phyloP scores from a whole-genome alignment of 2,797 vertebrate species.

The Cossypha caffra region DNA sequence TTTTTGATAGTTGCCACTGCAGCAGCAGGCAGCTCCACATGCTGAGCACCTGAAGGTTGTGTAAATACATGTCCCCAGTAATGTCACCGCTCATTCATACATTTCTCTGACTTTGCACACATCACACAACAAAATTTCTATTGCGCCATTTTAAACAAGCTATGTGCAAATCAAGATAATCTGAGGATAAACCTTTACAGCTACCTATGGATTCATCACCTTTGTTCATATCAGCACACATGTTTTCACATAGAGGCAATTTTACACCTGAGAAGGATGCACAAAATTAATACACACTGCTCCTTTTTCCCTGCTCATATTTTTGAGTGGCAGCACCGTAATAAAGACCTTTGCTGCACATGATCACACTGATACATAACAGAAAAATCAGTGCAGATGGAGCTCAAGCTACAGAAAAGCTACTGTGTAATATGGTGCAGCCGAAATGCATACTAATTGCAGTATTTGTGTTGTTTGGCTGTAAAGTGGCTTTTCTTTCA shows the following conservation, averaged over 20 bases:
- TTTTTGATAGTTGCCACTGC: not conserved
- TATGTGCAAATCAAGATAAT: not conserved
- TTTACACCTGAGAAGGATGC: not conserved
- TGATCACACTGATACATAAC: not conserved
- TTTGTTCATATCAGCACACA: not conserved
- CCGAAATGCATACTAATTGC: not conserved
- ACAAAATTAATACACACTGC: not conserved
- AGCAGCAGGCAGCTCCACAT: not conserved
- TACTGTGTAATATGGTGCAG: not conserved
- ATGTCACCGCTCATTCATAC: not conserved
- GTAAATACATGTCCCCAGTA: not conserved
- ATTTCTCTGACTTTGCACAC: not conserved
- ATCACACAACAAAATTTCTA: not conserved
- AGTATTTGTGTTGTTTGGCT: not conserved
- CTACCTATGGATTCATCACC: not conserved
- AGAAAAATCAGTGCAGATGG: not conserved
- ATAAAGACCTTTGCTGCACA: not conserved
- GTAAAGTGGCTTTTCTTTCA: not conserved
- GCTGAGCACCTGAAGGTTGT: not conserved
- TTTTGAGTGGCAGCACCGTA: not conserved
- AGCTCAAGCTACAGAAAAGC: not conserved
- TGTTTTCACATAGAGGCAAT: not conserved
- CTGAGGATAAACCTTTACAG: not conserved
- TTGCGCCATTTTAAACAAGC: not conserved
- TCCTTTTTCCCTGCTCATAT: not conserved